Conservation (phyloP, 2,797 vertebrate species). For the Typhlichthys eigenmanni region DNA sequence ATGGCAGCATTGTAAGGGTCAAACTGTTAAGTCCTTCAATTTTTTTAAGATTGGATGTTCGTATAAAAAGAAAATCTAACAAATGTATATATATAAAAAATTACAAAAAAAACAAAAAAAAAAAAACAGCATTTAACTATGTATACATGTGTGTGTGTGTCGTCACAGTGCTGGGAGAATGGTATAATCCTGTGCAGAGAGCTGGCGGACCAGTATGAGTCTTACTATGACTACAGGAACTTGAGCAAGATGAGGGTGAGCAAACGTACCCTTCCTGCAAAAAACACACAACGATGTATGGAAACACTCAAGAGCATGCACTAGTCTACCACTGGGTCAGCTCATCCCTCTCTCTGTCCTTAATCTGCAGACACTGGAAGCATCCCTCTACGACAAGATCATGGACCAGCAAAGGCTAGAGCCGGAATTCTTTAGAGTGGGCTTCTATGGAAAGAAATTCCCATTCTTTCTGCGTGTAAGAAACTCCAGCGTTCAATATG, state of each 20-base stretch:
- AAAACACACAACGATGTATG: neutral
- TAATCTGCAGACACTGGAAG: conserved; percentile 91
- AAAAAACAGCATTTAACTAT: neutral
- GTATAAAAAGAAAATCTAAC: too few relatives aligned
- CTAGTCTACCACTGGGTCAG: neutral
- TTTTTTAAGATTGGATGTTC: neutral
- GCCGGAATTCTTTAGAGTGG: conserved; percentile 97
- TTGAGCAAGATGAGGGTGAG: conserved; percentile 98
- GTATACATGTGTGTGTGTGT: conserved; percentile 5
- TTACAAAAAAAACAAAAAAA: too few relatives aligned
- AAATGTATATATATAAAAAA: too few relatives aligned
- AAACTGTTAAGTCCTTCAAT: neutral
- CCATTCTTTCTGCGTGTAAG: conserved; percentile 97
- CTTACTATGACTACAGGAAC: conserved; percentile 98
- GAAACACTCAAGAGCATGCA: too few relatives aligned
- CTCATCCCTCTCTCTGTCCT: conserved; percentile 7
- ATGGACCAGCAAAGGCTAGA: conserved; percentile 98
- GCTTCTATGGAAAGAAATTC: conserved; percentile 98
- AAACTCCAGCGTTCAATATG: conserved; percentile 14
- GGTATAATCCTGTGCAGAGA: conserved; percentile 97
- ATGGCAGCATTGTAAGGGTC: neutral
- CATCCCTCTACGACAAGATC: conserved; percentile 97
- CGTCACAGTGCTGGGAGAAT: conserved; percentile 95
- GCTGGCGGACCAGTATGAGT: conserved; percentile 96
- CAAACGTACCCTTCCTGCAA: neutral